phyloP scores from a whole-genome alignment of 2,113 vertebrate genomes.

The Motacilla alba region DNA sequence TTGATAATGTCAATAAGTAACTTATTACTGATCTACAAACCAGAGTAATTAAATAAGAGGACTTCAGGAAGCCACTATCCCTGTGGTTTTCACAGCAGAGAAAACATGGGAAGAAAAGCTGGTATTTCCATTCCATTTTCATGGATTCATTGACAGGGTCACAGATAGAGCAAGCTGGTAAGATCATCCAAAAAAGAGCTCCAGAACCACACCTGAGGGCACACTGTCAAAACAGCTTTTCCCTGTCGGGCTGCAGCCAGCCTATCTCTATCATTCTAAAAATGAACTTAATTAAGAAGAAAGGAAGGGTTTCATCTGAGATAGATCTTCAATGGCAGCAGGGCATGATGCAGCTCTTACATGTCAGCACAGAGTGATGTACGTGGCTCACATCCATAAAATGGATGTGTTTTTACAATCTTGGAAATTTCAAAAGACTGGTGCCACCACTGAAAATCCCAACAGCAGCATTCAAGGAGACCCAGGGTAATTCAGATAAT shows the following conservation, averaged over 20 bases:
- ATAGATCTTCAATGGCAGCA: background rate
- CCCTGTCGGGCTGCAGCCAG: background rate
- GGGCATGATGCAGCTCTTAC: background rate
- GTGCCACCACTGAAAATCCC: background rate
- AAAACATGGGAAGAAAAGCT: background rate
- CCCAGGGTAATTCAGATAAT: background rate
- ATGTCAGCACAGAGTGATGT: background rate
- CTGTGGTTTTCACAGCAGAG: background rate
- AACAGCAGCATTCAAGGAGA: background rate
- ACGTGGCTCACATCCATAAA: background rate
- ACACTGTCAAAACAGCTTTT: background rate
- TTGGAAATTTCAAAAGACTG: background rate
- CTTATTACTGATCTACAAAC: background rate
- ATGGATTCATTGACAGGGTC: background rate
- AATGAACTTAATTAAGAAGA: constrained; percentile 41
- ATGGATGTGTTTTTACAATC: background rate
- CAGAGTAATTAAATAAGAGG: background rate
- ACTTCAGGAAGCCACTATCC: background rate
- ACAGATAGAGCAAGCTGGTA: background rate
- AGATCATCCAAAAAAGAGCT: background rate
- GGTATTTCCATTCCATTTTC: background rate
- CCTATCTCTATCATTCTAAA: background rate
- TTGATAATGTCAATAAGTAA: background rate
- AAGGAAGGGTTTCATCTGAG: background rate
- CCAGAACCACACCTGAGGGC: background rate